Conservation (phyloP, 2,797 vertebrate genomes). For the Sebastes goodei region DNA sequence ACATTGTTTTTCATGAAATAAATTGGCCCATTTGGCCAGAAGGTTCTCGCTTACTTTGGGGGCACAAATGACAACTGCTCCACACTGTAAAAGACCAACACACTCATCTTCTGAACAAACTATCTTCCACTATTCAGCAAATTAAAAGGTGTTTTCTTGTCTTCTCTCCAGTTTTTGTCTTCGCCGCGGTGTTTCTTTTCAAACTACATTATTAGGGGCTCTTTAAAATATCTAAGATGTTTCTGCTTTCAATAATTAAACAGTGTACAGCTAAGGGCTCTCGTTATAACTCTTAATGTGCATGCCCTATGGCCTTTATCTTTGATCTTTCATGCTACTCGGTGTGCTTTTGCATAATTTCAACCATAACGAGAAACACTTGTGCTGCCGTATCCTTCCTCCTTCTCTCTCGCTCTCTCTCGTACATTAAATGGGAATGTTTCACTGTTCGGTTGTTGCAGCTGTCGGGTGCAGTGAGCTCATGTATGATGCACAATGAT, state of each 20-base stretch:
- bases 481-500: constrained; percentile 38
- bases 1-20: constrained; percentile 1
- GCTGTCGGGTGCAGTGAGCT: constrained; percentile 9
- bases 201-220: constrained; percentile 70
- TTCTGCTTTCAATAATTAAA: constrained; percentile 84
- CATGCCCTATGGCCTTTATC: constrained; percentile 81
- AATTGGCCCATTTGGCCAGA: constrained; percentile 10
- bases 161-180: constrained; percentile 54
- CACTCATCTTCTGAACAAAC: constrained; percentile 41
- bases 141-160: constrained; percentile 63
- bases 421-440: constrained; percentile 34
- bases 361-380: constrained; percentile 68
- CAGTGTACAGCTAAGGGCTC: constrained; percentile 76
- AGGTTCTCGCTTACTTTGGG: constrained; percentile 30
- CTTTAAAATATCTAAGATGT: constrained; percentile 81
- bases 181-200: constrained; percentile 60
- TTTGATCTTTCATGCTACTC: constrained; percentile 80
- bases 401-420: constrained; percentile 21
- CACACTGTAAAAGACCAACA: constrained; percentile 20
- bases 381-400: constrained; percentile 60
- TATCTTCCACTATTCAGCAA: constrained; percentile 49
- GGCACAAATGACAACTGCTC: constrained; percentile 20
- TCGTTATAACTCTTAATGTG: constrained; percentile 79
- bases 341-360: constrained; percentile 77
- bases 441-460: constrained; percentile 35